Percentiles rank a stretch among this genome's conserved stretches.
These are phyloP conservation scores for Punctoribates punctum DNA, from an alignment of 2,888 invertebrate species.

Conservation along the genomic window DNA sequence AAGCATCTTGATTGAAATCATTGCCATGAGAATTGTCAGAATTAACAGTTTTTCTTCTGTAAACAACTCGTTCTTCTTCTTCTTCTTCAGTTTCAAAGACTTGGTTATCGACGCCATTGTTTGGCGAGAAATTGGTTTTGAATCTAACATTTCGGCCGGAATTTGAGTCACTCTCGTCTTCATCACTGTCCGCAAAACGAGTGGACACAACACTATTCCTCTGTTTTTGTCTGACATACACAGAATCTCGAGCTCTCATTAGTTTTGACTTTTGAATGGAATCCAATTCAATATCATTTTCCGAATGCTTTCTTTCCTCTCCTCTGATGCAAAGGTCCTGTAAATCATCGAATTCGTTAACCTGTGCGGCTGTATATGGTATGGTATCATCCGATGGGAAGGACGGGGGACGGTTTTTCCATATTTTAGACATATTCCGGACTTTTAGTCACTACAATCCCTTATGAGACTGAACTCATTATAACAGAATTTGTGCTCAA, in stretches of 20 bases:
- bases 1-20: too few species aligned
- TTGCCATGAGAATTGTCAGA: too few species aligned
- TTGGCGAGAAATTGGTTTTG: neutral
- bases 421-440: neutral
- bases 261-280: neutral
- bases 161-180: neutral
- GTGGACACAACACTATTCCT: conserved; percentile 21
- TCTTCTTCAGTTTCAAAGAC: too few species aligned
- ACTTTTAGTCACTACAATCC: neutral
- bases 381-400: neutral
- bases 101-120: too few species aligned
- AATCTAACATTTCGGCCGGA: neutral
- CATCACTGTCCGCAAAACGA: neutral
- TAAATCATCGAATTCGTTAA: neutral
- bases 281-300: neutral
- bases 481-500: neutral
- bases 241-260: neutral
- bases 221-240: conserved; percentile 1
- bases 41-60: too few species aligned
- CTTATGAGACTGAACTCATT: conserved; percentile 15
- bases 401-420: neutral
- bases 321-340: neutral
- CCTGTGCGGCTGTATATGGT: conserved; percentile 11
- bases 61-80: too few species aligned
- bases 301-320: neutral